phyloP scores from a whole-genome alignment of 2,113 vertebrate species.

The Sclerurus mexicanus region DNA sequence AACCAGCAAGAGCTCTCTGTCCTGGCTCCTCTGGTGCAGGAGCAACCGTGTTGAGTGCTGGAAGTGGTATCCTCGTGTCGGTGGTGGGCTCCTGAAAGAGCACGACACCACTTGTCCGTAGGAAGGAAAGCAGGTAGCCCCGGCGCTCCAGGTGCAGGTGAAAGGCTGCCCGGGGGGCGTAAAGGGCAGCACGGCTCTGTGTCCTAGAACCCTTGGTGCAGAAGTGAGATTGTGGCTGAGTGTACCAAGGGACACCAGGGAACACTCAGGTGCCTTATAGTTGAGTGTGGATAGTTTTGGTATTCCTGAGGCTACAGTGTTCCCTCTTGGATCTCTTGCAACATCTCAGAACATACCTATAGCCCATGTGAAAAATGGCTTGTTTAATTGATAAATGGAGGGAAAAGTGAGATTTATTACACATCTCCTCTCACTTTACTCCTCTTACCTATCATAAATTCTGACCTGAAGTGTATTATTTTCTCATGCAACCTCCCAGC shows the following conservation, averaged over 20 bases:
- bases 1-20: neutral
- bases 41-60: neutral
- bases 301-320: neutral
- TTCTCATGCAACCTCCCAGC: neutral
- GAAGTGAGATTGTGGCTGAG: neutral
- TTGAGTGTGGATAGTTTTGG: neutral
- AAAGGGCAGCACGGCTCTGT: neutral
- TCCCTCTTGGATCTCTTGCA: neutral
- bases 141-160: neutral
- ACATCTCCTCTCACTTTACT: neutral
- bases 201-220: neutral
- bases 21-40: neutral
- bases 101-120: neutral
- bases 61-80: neutral
- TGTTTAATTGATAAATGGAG: neutral
- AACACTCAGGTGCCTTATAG: neutral
- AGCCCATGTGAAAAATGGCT: neutral
- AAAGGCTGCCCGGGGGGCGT: neutral
- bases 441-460: neutral
- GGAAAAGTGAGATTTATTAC: neutral
- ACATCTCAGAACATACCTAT: neutral
- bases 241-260: neutral
- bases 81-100: neutral
- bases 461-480: neutral
- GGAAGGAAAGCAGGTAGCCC: neutral